These are phyloP conservation scores for Typhlichthys eigenmanni DNA, from an alignment of 2,797 vertebrate genomes.

Conservation along the genomic window DNA sequence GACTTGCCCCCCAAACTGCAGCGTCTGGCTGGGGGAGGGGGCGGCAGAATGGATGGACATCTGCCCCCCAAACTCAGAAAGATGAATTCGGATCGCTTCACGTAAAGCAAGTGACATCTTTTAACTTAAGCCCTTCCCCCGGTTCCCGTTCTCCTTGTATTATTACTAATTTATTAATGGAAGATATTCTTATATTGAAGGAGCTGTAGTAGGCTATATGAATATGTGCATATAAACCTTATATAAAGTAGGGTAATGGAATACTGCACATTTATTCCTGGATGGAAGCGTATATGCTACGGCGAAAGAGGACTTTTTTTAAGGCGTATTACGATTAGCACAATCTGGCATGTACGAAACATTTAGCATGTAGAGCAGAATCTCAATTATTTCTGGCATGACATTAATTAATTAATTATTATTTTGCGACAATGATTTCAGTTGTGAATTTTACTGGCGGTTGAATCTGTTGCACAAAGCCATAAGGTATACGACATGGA, in stretches of 20 bases:
- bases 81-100: slow-evolving; percentile 98
- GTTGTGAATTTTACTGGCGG: slow-evolving; percentile 64
- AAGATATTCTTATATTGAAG: slow-evolving; percentile 75
- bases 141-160: slow-evolving; percentile 53
- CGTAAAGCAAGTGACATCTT: slow-evolving; percentile 78
- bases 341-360: slow-evolving; percentile 87
- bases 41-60: slow-evolving; percentile 91
- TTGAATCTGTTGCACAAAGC: slow-evolving; percentile 75
- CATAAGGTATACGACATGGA: slow-evolving; percentile 69
- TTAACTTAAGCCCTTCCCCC: slow-evolving; percentile 35
- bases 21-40: slow-evolving; percentile 87
- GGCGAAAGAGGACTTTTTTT: slow-evolving; percentile 72
- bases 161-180: slow-evolving; percentile 73
- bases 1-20: slow-evolving; percentile 98
- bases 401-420: slow-evolving; percentile 87
- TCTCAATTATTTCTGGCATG: slow-evolving; percentile 87
- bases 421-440: slow-evolving; percentile 82
- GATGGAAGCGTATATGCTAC: slow-evolving; percentile 76
- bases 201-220: slow-evolving; percentile 60
- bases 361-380: slow-evolving; percentile 89
- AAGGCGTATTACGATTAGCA: slow-evolving; percentile 82
- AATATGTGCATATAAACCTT: slow-evolving; percentile 70
- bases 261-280: slow-evolving; percentile 73
- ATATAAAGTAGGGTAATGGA: slow-evolving; percentile 70
- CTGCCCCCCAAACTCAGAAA: slow-evolving; percentile 96